Evolutionary conservation across 2,113 vertebrate genomes (phyloP).

Genomic region (Varanus komodoensis): DNA sequence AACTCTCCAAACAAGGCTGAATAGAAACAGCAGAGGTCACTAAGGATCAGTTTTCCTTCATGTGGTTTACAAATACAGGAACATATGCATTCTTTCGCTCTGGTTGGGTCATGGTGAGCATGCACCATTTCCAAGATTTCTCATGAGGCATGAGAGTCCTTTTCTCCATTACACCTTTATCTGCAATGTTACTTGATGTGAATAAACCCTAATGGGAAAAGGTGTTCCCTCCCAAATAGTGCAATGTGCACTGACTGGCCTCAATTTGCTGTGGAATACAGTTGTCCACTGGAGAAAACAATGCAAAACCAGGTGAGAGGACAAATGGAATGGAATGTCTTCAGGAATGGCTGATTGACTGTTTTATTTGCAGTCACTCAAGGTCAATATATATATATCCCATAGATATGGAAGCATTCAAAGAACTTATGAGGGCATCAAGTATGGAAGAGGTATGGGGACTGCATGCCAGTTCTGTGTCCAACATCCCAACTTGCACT

Average conservation of each 20-base stretch:
- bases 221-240: no score
- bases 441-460: no score
- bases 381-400: constrained; percentile 30
- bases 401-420: constrained; percentile 56
- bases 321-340: not conserved
- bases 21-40: constrained; percentile 47
- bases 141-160: constrained; percentile 65
- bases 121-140: constrained; percentile 69
- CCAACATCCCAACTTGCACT: no score
- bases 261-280: no score
- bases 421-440: not conserved
- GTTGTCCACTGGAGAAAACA: not conserved
- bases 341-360: not conserved
- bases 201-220: no score
- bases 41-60: constrained; percentile 48
- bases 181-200: constrained; percentile 59
- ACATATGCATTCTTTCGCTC: constrained; percentile 58
- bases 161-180: constrained; percentile 68
- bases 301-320: not conserved
- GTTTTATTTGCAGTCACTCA: not conserved
- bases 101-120: constrained; percentile 50
- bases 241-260: not conserved
- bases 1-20: constrained; percentile 27
- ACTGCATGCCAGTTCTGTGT: no score
- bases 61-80: constrained; percentile 58